These are phyloP conservation scores for Caenorhabditis afra DNA, from an alignment of 2,888 invertebrate species.

Conservation along the genomic window DNA sequence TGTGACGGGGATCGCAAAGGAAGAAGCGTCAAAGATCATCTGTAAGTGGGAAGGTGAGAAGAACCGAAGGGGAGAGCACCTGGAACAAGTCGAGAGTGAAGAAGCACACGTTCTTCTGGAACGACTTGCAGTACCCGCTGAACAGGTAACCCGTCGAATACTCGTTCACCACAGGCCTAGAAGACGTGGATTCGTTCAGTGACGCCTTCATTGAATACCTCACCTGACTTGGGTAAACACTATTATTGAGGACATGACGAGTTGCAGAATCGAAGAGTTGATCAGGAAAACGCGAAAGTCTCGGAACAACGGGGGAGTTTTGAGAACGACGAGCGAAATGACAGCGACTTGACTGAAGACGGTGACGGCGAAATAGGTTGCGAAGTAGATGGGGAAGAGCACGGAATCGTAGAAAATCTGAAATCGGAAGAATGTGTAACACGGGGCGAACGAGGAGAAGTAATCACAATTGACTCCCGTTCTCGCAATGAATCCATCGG, in stretches of 20 bases:
- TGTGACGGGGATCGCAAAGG: constrained; percentile 36
- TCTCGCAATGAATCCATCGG: neutral
- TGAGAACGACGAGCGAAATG: constrained; percentile 22
- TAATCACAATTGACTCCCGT: constrained; percentile 9
- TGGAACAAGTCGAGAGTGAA: constrained; percentile 24
- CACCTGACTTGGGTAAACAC: constrained; percentile 46
- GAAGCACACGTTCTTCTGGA: constrained; percentile 36
- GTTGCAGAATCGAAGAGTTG: constrained; percentile 32
- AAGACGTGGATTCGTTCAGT: neutral
- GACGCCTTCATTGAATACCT: neutral
- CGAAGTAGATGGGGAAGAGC: constrained; percentile 30
- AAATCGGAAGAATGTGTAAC: neutral
- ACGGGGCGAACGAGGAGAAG: neutral
- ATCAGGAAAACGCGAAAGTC: constrained; percentile 33
- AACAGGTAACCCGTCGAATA: constrained; percentile 24
- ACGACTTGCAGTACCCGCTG: constrained; percentile 16
- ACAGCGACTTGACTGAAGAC: constrained; percentile 39
- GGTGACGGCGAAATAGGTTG: constrained; percentile 17
- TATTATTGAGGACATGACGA: constrained; percentile 19
- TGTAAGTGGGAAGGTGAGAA: neutral
- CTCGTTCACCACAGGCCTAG: constrained; percentile 18
- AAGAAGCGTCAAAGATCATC: constrained; percentile 33
- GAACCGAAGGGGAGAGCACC: neutral
- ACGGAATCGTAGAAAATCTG: constrained; percentile 19
- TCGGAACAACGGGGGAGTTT: constrained; percentile 27